A percentile compares a stretch with the other conserved stretches of the same genome.
These are phyloP conservation scores for Palloptera scutellata DNA, from an alignment of 2,888 invertebrate genomes.

Conservation along the genomic window DNA sequence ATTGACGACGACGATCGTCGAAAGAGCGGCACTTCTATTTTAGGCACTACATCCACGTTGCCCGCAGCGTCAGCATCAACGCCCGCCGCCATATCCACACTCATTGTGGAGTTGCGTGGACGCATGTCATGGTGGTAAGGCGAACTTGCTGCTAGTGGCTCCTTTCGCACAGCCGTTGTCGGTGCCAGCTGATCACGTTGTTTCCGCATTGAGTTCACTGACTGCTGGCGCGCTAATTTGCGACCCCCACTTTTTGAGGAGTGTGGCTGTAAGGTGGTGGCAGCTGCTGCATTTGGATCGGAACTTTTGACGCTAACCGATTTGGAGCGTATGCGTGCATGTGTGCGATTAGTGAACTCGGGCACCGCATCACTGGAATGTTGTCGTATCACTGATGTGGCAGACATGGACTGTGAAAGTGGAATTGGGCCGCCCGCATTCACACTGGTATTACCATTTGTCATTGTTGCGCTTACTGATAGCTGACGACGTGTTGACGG, in stretches of 20 bases:
- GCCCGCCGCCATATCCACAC: constrained; percentile 24
- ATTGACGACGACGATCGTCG: constrained; percentile 29
- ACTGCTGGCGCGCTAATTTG: constrained; percentile 43
- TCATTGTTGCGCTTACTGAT: constrained; percentile 40
- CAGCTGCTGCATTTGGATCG: constrained; percentile 32
- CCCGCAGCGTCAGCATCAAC: background rate
- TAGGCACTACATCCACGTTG: background rate
- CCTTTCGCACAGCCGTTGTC: constrained; percentile 42
- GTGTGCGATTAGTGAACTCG: constrained; percentile 51
- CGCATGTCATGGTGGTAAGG: constrained; percentile 44
- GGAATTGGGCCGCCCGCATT: constrained; percentile 52
- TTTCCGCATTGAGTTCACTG: constrained; percentile 39
- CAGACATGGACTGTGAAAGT: constrained; percentile 66
- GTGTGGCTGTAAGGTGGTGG: background rate
- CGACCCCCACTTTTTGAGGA: constrained; percentile 24
- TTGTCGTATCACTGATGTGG: constrained; percentile 64
- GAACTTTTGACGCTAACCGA: constrained; percentile 61
- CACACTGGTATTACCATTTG: constrained; percentile 36
- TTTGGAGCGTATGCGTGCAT: constrained; percentile 64
- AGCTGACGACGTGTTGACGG: constrained; percentile 63
- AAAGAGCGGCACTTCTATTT: constrained; percentile 23
- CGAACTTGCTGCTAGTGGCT: constrained; percentile 46
- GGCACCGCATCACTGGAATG: constrained; percentile 55
- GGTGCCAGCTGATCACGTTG: constrained; percentile 43
- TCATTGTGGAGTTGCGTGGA: constrained; percentile 50